Evolutionary conservation across 2,888 invertebrate species (phyloP), one percentile per base, ranked within the genome.

Genomic region (Calameuta filiformis): DNA sequence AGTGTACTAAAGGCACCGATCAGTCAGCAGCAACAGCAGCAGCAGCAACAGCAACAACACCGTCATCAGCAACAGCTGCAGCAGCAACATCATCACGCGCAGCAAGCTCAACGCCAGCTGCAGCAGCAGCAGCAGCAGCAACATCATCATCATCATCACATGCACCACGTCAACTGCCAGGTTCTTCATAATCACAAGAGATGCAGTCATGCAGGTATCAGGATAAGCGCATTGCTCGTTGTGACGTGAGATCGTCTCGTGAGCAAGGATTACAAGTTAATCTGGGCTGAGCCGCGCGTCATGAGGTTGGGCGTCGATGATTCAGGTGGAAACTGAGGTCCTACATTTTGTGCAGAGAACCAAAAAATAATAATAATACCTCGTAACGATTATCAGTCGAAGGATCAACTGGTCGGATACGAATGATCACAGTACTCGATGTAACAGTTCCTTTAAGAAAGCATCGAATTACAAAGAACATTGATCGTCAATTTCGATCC

Each of bases 1-100:
- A 94, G 94, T 84, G 94, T 94, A 69, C 92, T 94, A 78, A 94
- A 94, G 86, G 93, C 94, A 78, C 94, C 94, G 12, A 90, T 94
- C 30, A 87, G 83, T 73, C 89, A 89, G 76, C 89, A 88, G 30
- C 88, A 88, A 31, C 88, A 88, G 35, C 85, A 83, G 56, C 83
- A 79, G 12, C 85, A 83, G 33, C 73, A 56, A 23, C 82, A 81
- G 30, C 69, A 75, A 0, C 77, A 75, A 9, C 75, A 75, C 23
- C 79, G 79, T 34, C 81, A 79, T 33, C 73, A 37, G 12, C 69
- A 69, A 9, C 85, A 82, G 76, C 82, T 35, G 35, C 77, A 77
- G 11, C 69, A 75, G 1, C 77, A 77, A 15, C 75, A 77, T 33
- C 79, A 80, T 35, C 81, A 79, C 3, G 34, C 35, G 40, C 73